Percentiles rank a stretch among this genome's conserved stretches.
Evolutionary conservation across 2,113 vertebrate genomes (phyloP).

Genomic region (Cryptotis parvus): DNA sequence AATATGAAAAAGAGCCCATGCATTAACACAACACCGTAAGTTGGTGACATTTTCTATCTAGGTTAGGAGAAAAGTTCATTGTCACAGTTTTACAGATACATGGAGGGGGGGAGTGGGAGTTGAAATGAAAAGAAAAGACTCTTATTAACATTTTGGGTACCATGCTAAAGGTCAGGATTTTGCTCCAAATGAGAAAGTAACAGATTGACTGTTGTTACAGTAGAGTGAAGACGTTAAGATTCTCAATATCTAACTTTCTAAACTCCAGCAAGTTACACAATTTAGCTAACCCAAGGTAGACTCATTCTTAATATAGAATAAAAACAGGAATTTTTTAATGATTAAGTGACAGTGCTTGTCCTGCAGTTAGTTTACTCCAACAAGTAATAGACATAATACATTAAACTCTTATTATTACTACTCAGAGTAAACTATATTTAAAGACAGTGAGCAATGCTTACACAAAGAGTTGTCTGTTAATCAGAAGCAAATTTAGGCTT

Average conservation of each 20-base stretch:
- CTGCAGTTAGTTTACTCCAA: background rate
- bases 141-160: background rate
- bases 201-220: background rate
- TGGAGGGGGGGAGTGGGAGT: background rate
- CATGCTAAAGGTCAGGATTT: background rate
- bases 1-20: background rate
- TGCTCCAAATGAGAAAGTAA: background rate
- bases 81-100: background rate
- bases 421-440: background rate
- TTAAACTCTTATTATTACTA: background rate
- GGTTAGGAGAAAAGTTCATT: conserved; percentile 6
- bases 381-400: background rate
- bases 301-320: background rate
- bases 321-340: background rate
- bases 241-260: background rate
- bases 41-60: conserved; percentile 18
- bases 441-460: background rate
- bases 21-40: background rate
- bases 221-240: background rate
- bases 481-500: background rate
- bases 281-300: background rate
- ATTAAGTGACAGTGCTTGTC: background rate
- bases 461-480: background rate
- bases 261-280: background rate
- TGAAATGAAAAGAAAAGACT: background rate